Evolutionary conservation across 2,888 invertebrate species (phyloP).

Genomic region (Ceramica pisi): DNA sequence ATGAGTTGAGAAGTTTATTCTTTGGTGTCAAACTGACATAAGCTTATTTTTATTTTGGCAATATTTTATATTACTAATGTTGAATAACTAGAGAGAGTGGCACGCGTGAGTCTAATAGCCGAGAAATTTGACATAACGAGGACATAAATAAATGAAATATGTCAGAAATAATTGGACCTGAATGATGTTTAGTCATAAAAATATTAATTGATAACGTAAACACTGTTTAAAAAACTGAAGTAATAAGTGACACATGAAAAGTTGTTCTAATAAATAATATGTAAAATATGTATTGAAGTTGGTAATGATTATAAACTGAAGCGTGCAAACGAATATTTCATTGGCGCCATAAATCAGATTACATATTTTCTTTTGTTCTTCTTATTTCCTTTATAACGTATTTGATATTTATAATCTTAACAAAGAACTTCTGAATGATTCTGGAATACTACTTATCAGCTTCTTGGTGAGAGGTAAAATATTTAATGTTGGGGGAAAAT

Average conservation of each 20-base stretch:
- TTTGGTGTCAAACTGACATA: slow-evolving; percentile 47
- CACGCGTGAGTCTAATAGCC: slow-evolving; percentile 17
- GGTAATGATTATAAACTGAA: slow-evolving; percentile 47
- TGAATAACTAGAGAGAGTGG: slow-evolving; percentile 39
- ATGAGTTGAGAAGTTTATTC: slow-evolving; percentile 60
- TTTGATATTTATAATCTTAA: slow-evolving; percentile 9
- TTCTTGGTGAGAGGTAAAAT: neutral
- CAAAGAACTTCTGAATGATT: neutral
- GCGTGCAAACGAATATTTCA: slow-evolving; percentile 50
- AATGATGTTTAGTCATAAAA: slow-evolving; percentile 35
- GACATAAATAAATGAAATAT: slow-evolving; percentile 24
- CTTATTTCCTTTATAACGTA: slow-evolving; percentile 20
- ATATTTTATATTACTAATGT: slow-evolving; percentile 58
- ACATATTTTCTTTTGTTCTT: slow-evolving; percentile 43
- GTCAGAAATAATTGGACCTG: slow-evolving; percentile 16
- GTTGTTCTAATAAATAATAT: slow-evolving; percentile 35
- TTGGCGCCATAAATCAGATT: slow-evolving; percentile 47
- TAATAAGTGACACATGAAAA: slow-evolving; percentile 9
- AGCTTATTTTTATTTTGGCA: slow-evolving; percentile 51
- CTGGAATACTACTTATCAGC: neutral
- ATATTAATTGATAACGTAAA: slow-evolving; percentile 40
- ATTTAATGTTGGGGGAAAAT: neutral
- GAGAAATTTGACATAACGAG: slow-evolving; percentile 45
- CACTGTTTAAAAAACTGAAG: slow-evolving; percentile 13
- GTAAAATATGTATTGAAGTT: slow-evolving; percentile 24